Evolutionary conservation across 37 sponge, comb jelly and placozoan genomes (phyloP).

Genomic region (Aphrocallistes beatrix): DNA sequence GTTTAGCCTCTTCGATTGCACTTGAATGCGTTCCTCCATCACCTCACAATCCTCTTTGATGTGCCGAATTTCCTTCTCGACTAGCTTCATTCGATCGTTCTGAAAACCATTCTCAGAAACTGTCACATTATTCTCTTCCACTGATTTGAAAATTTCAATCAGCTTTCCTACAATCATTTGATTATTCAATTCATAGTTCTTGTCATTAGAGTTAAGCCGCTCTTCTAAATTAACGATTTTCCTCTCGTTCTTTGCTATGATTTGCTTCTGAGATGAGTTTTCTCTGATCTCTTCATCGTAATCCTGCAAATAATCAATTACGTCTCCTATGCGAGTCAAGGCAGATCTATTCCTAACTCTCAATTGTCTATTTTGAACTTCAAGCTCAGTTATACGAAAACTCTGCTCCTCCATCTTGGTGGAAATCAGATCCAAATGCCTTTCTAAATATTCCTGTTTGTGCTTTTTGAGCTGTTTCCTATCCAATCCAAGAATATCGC

Average conservation of each 20-base stretch:
- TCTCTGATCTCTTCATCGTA: conserved; percentile 1
- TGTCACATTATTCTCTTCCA: background rate
- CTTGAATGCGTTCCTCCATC: background rate
- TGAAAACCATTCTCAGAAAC: background rate
- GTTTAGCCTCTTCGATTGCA: background rate
- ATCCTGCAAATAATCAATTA: background rate
- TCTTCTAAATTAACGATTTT: background rate
- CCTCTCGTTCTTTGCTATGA: background rate
- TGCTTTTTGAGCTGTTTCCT: background rate
- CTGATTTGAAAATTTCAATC: background rate
- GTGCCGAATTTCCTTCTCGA: background rate
- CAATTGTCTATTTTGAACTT: background rate
- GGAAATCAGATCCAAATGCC: background rate
- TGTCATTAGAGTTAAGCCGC: background rate
- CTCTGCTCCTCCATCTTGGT: background rate
- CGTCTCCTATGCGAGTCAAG: background rate
- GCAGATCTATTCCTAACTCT: background rate
- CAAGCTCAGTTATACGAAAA: background rate
- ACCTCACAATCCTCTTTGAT: background rate
- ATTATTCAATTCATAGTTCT: background rate
- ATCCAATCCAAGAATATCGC: background rate
- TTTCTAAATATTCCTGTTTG: background rate
- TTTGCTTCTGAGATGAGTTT: background rate
- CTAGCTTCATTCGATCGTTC: background rate
- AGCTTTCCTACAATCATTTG: background rate